These are phyloP conservation scores for Periophthalmus magnuspinnatus DNA, from an alignment of 2,797 vertebrate genomes.

Conservation along the genomic window DNA sequence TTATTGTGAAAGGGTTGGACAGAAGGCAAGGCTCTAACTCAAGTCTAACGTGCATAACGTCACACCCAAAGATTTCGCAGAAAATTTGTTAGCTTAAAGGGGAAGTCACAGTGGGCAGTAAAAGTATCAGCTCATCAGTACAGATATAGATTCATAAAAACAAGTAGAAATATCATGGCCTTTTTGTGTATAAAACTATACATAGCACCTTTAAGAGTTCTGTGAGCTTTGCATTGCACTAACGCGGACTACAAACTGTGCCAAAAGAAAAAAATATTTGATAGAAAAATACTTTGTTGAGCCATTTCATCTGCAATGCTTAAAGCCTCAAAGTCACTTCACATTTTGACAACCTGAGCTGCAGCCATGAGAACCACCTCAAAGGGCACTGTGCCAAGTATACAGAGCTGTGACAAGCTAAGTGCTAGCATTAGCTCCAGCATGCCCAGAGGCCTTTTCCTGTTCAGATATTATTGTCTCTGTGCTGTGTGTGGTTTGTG, in stretches of 20 bases:
- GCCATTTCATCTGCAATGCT: conserved; percentile 31
- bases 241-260: conserved; percentile 45
- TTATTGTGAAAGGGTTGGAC: too few relatives aligned
- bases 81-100: too few relatives aligned
- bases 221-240: conserved; percentile 51
- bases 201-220: conserved; percentile 12
- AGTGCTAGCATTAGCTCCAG: conserved; percentile 17
- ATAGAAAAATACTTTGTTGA: conserved; percentile 30
- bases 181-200: too few relatives aligned
- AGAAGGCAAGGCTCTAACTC: too few relatives aligned
- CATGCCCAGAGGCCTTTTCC: conserved; percentile 15
- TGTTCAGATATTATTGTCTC: conserved; percentile 19
- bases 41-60: too few relatives aligned
- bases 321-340: conserved; percentile 18
- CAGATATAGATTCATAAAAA: too few relatives aligned
- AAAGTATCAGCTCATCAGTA: too few relatives aligned
- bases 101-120: too few relatives aligned
- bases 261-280: conserved; percentile 28
- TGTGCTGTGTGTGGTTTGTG: conserved; percentile 27
- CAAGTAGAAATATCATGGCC: too few relatives aligned
- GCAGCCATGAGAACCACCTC: conserved; percentile 10
- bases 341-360: conserved; percentile 10
- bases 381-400: conserved; percentile 5
- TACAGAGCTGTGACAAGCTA: background rate
- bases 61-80: too few relatives aligned